Percentiles rank a stretch among this genome's conserved stretches.
These are phyloP conservation scores for Planiliza haematocheilus DNA, from an alignment of 2,113 vertebrate genomes.

Conservation along the genomic window DNA sequence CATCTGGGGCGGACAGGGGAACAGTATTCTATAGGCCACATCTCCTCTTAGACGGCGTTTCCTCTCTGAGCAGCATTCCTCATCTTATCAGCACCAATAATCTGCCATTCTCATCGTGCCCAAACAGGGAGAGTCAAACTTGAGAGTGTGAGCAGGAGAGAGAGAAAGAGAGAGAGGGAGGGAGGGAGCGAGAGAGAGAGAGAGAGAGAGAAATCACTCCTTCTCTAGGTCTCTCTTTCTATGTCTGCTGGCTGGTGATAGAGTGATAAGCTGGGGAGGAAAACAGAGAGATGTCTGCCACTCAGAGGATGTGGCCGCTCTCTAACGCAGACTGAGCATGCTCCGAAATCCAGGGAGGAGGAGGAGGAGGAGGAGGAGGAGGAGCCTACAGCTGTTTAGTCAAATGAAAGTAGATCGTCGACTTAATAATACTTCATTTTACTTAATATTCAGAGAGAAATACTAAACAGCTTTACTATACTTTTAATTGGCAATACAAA, in stretches of 20 bases:
- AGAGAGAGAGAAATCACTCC: constrained; percentile 45
- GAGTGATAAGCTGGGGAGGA: constrained; percentile 78
- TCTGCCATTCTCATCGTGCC: constrained; percentile 81
- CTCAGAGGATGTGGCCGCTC: constrained; percentile 84
- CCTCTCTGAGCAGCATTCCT: constrained; percentile 79
- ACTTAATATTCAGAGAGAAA: too few relatives aligned
- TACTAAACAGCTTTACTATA: too few relatives aligned
- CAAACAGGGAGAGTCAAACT: constrained; percentile 82
- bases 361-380: constrained; percentile 27
- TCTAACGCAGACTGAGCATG: constrained; percentile 30
- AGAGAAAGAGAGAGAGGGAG: too few relatives aligned
- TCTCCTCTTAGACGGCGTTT: constrained; percentile 73
- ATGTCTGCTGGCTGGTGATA: constrained; percentile 71
- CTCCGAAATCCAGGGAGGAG: constrained; percentile 20
- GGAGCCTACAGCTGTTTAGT: not conserved
- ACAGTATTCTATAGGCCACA: constrained; percentile 54
- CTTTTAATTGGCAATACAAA: too few relatives aligned
- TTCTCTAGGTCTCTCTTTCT: constrained; percentile 70
- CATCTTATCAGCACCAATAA: constrained; percentile 77
- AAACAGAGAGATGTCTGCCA: constrained; percentile 80
- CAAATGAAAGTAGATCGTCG: not conserved
- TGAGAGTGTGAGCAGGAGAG: constrained; percentile 37
- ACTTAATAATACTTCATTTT: too few relatives aligned
- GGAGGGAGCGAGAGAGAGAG: constrained; percentile 16
- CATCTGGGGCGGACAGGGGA: constrained; percentile 44